Percentiles rank a stretch among this genome's conserved stretches.
Evolutionary conservation across 2,797 vertebrate species (phyloP).

Genomic region (Falco berigora): DNA sequence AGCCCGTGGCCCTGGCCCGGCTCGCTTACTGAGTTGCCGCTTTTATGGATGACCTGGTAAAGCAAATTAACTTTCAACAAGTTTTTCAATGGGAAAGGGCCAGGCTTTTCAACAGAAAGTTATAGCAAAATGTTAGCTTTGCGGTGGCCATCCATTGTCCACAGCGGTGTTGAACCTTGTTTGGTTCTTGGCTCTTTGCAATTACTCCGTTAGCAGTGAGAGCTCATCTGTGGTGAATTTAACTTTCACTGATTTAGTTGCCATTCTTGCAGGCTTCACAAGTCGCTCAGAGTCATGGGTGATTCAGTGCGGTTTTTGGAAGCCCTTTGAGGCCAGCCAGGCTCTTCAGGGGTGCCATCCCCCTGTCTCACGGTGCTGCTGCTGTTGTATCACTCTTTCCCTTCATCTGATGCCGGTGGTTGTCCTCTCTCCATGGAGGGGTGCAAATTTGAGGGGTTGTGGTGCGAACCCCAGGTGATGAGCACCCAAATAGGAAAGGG

Average conservation of each 20-base stretch:
- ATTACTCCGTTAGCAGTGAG: not conserved
- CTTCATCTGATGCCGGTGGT: not conserved
- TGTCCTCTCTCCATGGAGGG: not conserved
- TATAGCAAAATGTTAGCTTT: not conserved
- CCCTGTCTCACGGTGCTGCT: not conserved
- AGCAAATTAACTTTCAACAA: not conserved
- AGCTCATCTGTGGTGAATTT: not conserved
- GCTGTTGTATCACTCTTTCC: not conserved
- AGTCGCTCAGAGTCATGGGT: not conserved
- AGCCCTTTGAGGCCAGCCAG: not conserved
- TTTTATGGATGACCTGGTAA: not conserved
- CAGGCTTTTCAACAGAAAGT: not conserved
- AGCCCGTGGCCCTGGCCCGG: not conserved
- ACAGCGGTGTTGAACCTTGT: not conserved
- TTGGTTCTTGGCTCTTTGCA: not conserved
- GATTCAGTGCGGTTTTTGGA: not conserved
- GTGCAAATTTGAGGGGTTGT: not conserved
- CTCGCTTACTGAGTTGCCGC: not conserved
- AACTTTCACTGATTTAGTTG: not conserved
- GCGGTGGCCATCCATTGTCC: rapidly evolving
- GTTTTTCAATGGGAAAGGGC: not conserved
- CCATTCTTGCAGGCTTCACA: not conserved
- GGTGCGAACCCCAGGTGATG: not conserved
- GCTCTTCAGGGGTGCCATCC: not conserved
- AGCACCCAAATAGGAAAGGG: not conserved